Percentiles rank a stretch among this genome's conserved stretches.
These are phyloP conservation scores for Shinisaurus crocodilurus DNA, from an alignment of 2,113 vertebrate species.

Conservation along the genomic window DNA sequence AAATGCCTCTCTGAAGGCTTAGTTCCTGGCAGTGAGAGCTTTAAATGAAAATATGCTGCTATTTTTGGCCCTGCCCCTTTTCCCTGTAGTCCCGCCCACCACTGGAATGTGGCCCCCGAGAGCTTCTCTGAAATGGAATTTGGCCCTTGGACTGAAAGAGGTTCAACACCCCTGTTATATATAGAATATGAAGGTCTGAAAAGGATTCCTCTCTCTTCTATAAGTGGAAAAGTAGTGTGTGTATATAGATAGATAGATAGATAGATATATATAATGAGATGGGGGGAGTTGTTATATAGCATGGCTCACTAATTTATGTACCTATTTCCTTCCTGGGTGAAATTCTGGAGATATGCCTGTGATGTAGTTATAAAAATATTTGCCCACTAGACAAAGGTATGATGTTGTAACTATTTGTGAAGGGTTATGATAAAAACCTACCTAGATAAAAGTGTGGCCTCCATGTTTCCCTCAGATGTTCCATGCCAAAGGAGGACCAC, in stretches of 20 bases:
- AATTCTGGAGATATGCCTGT: background rate
- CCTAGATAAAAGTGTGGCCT: background rate
- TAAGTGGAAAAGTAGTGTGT: background rate
- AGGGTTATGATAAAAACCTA: background rate
- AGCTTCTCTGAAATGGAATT: no score
- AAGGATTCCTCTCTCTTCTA: background rate
- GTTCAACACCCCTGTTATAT: no score
- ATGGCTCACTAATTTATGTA: background rate
- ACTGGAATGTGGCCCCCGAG: no score
- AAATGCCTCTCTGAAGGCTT: no score
- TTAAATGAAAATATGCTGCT: no score
- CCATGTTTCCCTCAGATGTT: conserved; percentile 12
- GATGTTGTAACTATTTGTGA: conserved; percentile 2
- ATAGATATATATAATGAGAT: no score
- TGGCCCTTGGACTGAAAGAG: no score
- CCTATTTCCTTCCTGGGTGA: background rate
- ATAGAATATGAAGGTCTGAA: background rate
- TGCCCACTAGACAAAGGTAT: background rate
- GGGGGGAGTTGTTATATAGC: background rate
- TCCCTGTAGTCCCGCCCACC: no score
- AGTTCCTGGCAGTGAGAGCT: no score
- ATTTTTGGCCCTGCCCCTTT: no score
- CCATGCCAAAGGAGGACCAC: conserved; percentile 24
- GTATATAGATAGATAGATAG: background rate
- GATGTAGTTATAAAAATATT: background rate